Conservation (phyloP, 2,888 invertebrate species). For the Lepidocyrtoides sp. region DNA sequence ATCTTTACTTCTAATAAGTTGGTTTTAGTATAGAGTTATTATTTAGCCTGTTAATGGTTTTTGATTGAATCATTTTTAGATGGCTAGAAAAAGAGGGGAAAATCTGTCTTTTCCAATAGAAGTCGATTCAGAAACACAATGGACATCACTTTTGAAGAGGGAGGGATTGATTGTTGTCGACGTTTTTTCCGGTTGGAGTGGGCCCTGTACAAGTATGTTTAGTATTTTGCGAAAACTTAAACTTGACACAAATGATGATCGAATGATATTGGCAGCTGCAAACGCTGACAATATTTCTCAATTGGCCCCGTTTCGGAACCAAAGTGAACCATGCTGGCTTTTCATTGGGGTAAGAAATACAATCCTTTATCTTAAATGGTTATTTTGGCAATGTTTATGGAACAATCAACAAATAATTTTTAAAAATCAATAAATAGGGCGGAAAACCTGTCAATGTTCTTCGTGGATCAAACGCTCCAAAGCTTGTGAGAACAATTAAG, state of each 20-base stretch:
- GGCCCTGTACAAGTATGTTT: conserved; percentile 83
- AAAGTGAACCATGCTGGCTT: conserved; percentile 84
- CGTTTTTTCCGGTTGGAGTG: conserved; percentile 84
- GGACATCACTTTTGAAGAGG: conserved; percentile 80
- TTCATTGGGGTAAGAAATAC: conserved; percentile 78
- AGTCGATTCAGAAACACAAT: conserved; percentile 83
- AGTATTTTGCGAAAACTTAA: conserved; percentile 83
- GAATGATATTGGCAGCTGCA: conserved; percentile 76
- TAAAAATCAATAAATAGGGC: conserved; percentile 76
- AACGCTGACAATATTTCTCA: conserved; percentile 82
- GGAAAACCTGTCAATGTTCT: conserved; percentile 84
- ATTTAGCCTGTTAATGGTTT: too few relatives aligned
- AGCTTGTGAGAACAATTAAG: conserved; percentile 80
- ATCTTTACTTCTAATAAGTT: conserved; percentile 1
- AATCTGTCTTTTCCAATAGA: conserved; percentile 75
- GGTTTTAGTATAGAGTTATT: neutral
- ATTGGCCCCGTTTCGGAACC: conserved; percentile 82
- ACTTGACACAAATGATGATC: conserved; percentile 83
- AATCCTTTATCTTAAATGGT: neutral
- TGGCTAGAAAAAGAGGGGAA: conserved; percentile 75
- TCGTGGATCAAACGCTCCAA: conserved; percentile 82
- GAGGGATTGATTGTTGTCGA: conserved; percentile 85
- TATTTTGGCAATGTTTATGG: neutral
- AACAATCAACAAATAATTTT: neutral
- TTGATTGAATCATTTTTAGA: conserved; percentile 63